Evolutionary conservation across 2,797 vertebrate species (phyloP), one percentile per base, ranked within the genome.

Genomic region (Phyllotis vaccarum): DNA sequence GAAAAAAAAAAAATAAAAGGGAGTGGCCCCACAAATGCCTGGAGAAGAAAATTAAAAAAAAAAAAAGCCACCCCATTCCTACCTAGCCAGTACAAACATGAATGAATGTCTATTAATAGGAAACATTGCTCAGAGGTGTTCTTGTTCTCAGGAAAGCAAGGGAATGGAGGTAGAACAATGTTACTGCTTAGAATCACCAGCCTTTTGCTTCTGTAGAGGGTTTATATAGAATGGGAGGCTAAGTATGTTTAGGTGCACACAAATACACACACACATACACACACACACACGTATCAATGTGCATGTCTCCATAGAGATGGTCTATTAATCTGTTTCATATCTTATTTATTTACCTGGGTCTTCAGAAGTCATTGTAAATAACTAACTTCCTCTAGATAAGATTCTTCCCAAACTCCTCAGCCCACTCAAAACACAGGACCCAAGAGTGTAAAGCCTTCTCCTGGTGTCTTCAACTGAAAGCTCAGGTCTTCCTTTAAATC

Each of bases 41-140:
- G 34, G 76, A 66, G 58, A 74, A 40, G 22, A 74, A 89, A 92
- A 90, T 3, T 8, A n/a, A n/a, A n/a, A n/a, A 9, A 66, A 66
- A 80, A 0, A 22, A 22, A 86, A 37, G 5, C 37, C 70, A 70
- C n/a, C 88, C 95, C 95, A 95, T 96, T 97, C 88, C 93, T 96
- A 93, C 86, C 90, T 96, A 80, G 66, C 96, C 87, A 82, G 96
- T 96, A 95, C 52, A 96, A 96, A 97, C 97, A 97, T 60, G 97
- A 97, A 97, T 66, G 96, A 95, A 95, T 58, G 43, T 85, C 94
- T 96, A 91, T 96, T 95, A 93, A 95, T 93, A 97, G 92, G n/a
- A 80, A 87, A 60, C 52, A 43, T 62, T 70, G 75, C 92, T 97
- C 72, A 89, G 82, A 95, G 90, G 22, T 90, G n/a, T 91, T 88